Conservation (phyloP, 2,113 vertebrate genomes). For the Martes martes region DNA sequence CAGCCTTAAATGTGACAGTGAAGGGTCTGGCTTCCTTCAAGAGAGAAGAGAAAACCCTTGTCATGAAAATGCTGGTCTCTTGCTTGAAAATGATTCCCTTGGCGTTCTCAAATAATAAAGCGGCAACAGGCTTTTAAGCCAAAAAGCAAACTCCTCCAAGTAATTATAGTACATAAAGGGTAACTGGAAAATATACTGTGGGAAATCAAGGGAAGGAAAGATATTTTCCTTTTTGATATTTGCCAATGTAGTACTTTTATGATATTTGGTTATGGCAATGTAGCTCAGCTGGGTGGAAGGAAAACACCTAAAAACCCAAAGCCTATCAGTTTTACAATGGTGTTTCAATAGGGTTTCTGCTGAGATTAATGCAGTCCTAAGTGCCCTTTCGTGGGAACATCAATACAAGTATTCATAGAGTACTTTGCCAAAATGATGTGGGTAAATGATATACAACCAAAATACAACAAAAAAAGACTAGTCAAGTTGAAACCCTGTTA, state of each 20-base stretch:
- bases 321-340: neutral
- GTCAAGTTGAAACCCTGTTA: neutral
- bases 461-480: neutral
- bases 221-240: neutral
- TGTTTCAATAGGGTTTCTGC: neutral
- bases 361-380: neutral
- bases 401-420: neutral
- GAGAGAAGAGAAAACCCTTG: neutral
- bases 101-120: conserved; percentile 53
- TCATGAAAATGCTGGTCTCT: conserved; percentile 9
- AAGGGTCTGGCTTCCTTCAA: neutral
- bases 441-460: neutral
- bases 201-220: neutral
- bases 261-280: neutral
- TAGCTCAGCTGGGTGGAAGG: neutral
- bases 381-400: neutral
- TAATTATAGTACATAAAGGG: neutral
- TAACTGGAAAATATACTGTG: neutral
- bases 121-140: neutral
- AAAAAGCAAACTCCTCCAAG: neutral
- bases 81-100: neutral
- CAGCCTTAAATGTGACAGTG: neutral
- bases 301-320: neutral
- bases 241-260: neutral
- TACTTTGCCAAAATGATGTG: conserved; percentile 23